Base-by-base conservation (phyloP, 2,113 vertebrate species). In the Tyto alba region DNA sequence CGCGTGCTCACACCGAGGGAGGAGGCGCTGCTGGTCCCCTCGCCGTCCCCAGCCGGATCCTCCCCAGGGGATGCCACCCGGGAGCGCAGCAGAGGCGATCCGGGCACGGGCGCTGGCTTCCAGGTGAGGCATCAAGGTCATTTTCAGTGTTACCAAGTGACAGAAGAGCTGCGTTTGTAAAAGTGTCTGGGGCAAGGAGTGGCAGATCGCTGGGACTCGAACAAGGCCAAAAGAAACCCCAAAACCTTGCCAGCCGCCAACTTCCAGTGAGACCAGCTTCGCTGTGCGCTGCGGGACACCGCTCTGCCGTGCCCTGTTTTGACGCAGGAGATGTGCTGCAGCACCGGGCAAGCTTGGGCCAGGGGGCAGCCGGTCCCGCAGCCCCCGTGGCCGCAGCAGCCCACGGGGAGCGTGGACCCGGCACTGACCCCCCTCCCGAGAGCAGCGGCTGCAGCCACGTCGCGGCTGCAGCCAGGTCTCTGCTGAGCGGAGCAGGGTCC, bases 371-470 rank as follows among this genome's bases (percentile, higher is more conserved):
- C 13, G 52, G 30, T 40, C 40, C 85, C 48, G 40, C 43, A 32
- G 30, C 27, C 29, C 36, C 10, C 0, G 0, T 7, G 43, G 62
- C 10, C n/a, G 9, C 5, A 0, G 85, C 32, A 84, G 68, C 7
- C 27, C 48, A 6, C 0, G 1, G 45, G 29, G 40, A 56, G 11
- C 7, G 41, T 0, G 0, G 38, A 22, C 76, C 6, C 0, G 6
- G 55, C 36, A 43, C 27, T 16, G 68, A 19, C 11, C 14, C 10
- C 23, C 8, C 62, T 22, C 18, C 56, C 4, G 29, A 40, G 55
- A 7, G 13, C 13, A 2, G 66, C 0, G 0, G n/a, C 57, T 64
- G 83, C 83, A 48, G 38, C 2, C 2, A 10, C 1, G 0, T 19
- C 2, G 0, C 38, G 41, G 8, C 55, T 26, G 64, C 16, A 43